phyloP scores from a whole-genome alignment of 2,888 invertebrate species.

The Aproaerema taeniolella region DNA sequence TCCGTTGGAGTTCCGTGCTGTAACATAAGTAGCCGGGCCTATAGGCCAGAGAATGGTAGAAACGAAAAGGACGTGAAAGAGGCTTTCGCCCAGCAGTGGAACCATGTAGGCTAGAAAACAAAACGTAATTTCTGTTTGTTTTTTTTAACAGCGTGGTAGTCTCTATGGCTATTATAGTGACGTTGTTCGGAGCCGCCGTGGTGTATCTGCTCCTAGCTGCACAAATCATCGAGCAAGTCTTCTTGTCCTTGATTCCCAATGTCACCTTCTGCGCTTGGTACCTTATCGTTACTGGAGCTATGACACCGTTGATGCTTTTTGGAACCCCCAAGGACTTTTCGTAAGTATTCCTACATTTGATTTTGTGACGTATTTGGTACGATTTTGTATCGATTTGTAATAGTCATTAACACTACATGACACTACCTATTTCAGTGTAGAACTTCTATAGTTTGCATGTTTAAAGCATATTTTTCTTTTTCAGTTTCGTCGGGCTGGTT shows the following conservation, averaged over 20 bases:
- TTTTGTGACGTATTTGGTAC: too few species aligned
- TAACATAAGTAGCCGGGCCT: too few species aligned
- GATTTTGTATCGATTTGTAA: too few species aligned
- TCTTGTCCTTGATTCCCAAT: slow-evolving; percentile 61
- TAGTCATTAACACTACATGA: too few species aligned
- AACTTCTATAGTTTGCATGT: too few species aligned
- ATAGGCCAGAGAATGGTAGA: too few species aligned
- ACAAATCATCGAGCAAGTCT: slow-evolving; percentile 79
- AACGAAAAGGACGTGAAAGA: too few species aligned
- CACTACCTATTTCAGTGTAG: too few species aligned
- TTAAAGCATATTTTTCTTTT: slow-evolving; percentile 23
- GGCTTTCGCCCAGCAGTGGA: too few species aligned
- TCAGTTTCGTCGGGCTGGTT: slow-evolving; percentile 79
- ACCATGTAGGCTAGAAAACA: too few species aligned
- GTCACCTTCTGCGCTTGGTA: slow-evolving; percentile 81
- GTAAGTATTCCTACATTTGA: slow-evolving; percentile 68
- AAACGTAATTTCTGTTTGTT: too few species aligned
- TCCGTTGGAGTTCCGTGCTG: too few species aligned
- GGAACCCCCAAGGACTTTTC: slow-evolving; percentile 85
- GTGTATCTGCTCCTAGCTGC: slow-evolving; percentile 82
- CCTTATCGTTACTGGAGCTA: slow-evolving; percentile 74
- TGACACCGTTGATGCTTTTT: slow-evolving; percentile 81
- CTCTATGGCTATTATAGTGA: slow-evolving; percentile 79
- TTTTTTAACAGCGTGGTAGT: slow-evolving; percentile 58
- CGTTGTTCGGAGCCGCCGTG: slow-evolving; percentile 81